Conservation (phyloP, 2,797 vertebrate genomes). For the Phrynocephalus forsythii region DNA sequence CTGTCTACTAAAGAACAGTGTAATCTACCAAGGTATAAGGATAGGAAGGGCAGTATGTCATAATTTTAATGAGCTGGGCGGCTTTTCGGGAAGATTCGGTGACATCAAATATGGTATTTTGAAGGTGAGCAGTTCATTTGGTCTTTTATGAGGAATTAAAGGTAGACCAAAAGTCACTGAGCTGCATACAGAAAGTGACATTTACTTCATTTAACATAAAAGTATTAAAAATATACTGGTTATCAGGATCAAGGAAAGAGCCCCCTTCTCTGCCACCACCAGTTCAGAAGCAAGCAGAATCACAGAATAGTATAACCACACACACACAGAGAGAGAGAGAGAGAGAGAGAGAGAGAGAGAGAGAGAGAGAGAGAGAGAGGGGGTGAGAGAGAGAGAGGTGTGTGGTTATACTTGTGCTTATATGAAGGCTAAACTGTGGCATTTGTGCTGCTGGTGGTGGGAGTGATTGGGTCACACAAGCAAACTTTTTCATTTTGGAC, state of each 20-base stretch:
- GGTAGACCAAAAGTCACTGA: constrained; percentile 55
- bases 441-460: neutral
- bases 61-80: constrained; percentile 54
- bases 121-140: constrained; percentile 72
- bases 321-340: neutral
- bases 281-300: constrained; percentile 31
- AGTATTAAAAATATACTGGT: constrained; percentile 58
- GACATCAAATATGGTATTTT: constrained; percentile 71
- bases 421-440: neutral
- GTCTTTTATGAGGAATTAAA: constrained; percentile 70
- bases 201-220: constrained; percentile 70
- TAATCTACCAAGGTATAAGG: constrained; percentile 61
- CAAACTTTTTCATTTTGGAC: too few species aligned
- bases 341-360: too few species aligned
- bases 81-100: constrained; percentile 59
- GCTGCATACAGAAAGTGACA: constrained; percentile 62
- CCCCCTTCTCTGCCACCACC: neutral
- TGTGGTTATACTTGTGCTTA: neutral
- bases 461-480: neutral
- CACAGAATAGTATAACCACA: neutral
- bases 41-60: constrained; percentile 61
- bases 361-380: too few species aligned
- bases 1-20: constrained; percentile 57
- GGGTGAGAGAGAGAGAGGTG: too few species aligned
- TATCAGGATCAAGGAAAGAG: constrained; percentile 17